Conservation (phyloP, 2,888 invertebrate genomes). For the Hybos culiciformis region DNA sequence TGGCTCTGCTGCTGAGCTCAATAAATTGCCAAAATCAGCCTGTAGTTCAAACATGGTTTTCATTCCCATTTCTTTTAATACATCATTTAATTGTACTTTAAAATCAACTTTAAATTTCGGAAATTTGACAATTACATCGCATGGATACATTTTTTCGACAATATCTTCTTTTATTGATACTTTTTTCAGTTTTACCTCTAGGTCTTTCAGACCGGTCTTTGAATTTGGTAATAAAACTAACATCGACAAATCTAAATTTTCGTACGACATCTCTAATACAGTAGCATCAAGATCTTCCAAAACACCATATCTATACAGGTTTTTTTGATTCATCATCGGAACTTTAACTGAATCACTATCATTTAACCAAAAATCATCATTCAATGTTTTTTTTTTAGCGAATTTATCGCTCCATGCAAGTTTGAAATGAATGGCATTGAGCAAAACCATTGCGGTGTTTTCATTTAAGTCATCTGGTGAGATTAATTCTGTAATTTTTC, state of each 20-base stretch:
- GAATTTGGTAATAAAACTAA: slow-evolving; percentile 55
- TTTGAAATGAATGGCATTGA: slow-evolving; percentile 74
- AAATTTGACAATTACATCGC: slow-evolving; percentile 24
- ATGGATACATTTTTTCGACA: slow-evolving; percentile 38
- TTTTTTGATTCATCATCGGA: slow-evolving; percentile 50
- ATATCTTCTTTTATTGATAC: slow-evolving; percentile 41
- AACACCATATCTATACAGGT: slow-evolving; percentile 33
- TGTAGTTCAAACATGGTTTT: slow-evolving; percentile 41
- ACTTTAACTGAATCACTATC: slow-evolving; percentile 40
- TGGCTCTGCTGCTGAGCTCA: slow-evolving; percentile 33
- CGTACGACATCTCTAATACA: slow-evolving; percentile 56
- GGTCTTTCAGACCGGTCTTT: slow-evolving; percentile 43
- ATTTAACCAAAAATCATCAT: slow-evolving; percentile 48
- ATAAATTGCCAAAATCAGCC: slow-evolving; percentile 49
- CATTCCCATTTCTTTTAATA: slow-evolving; percentile 52
- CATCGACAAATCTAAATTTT: slow-evolving; percentile 53
- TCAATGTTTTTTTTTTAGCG: slow-evolving; percentile 39
- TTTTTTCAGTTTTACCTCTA: slow-evolving; percentile 45
- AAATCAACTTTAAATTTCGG: slow-evolving; percentile 69
- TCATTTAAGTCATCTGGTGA: slow-evolving; percentile 38
- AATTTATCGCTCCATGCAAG: slow-evolving; percentile 57
- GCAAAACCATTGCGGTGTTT: slow-evolving; percentile 49
- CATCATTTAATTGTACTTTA: slow-evolving; percentile 42
- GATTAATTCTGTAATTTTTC: slow-evolving; percentile 63
- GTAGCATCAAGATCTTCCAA: slow-evolving; percentile 36